A percentile compares a stretch with the other conserved stretches of the same genome.
These are phyloP conservation scores for Amblyornis subalaris DNA, from an alignment of 2,113 vertebrate species.

Conservation along the genomic window DNA sequence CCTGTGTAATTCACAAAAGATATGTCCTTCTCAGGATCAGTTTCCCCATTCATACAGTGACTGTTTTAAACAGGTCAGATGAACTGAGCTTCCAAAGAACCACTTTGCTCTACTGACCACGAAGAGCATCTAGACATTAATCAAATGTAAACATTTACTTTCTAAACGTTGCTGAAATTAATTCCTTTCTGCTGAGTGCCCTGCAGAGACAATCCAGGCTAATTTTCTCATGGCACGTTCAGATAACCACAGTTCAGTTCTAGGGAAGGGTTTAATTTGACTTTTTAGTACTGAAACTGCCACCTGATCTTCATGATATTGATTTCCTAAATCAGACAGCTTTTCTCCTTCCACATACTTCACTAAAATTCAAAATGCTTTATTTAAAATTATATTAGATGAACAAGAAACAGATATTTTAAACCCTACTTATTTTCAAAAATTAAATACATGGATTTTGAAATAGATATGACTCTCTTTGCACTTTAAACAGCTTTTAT, in stretches of 20 bases:
- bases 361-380: background rate
- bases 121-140: background rate
- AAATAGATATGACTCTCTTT: background rate
- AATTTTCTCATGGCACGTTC: background rate
- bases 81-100: background rate
- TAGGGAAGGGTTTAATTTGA: slow-evolving; percentile 26
- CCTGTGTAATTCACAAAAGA: background rate
- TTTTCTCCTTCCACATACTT: background rate
- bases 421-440: background rate
- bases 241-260: background rate
- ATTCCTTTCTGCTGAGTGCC: background rate
- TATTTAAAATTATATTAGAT: background rate
- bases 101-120: accelerated
- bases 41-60: background rate
- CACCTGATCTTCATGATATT: background rate
- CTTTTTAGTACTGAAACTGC: slow-evolving; percentile 36
- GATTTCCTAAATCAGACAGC: slow-evolving; percentile 1
- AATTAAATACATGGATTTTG: background rate
- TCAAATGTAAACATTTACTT: background rate
- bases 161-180: background rate
- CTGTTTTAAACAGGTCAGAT: background rate
- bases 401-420: background rate
- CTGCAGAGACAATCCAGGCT: background rate
- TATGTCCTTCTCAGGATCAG: background rate
- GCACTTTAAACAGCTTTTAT: background rate